Percentiles rank a stretch among this genome's conserved stretches.
phyloP scores from a whole-genome alignment of 2,113 vertebrate species.

The Saiga tatarica region DNA sequence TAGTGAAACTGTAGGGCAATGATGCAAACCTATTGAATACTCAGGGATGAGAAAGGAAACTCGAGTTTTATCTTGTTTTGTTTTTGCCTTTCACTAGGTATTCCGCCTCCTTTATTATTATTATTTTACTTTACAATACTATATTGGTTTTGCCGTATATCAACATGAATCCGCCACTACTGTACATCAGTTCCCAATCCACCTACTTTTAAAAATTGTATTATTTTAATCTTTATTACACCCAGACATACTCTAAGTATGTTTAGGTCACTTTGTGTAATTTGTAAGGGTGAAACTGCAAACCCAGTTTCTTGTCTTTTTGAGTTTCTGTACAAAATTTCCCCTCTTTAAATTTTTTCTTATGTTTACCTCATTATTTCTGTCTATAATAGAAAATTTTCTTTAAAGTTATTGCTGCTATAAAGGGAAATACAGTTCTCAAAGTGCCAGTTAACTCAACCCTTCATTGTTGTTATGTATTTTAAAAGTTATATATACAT shows the following conservation, averaged over 20 bases:
- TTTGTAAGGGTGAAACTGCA: background rate
- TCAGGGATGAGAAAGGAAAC: background rate
- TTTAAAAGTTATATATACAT: background rate
- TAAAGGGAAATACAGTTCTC: background rate
- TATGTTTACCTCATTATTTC: background rate
- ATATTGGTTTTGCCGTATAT: too few species aligned
- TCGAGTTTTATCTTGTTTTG: background rate
- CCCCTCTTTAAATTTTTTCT: background rate
- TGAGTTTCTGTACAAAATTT: background rate
- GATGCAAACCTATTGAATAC: background rate
- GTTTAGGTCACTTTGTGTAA: background rate
- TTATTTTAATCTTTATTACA: background rate
- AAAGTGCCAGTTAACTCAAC: background rate
- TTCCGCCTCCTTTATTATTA: background rate
- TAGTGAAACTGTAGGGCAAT: background rate
- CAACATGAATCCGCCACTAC: fast-evolving
- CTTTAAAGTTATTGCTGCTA: background rate
- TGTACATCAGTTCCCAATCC: too few species aligned
- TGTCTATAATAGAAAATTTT: background rate
- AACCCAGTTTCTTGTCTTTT: background rate
- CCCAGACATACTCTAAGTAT: background rate
- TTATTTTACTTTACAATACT: background rate
- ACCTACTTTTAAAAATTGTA: background rate
- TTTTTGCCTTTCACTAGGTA: background rate
- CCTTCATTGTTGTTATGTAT: background rate